Percentiles rank a stretch among this genome's conserved stretches.
These are phyloP conservation scores for Wasmannia auropunctata DNA, from an alignment of 1,140 invertebrate species.

Conservation along the genomic window DNA sequence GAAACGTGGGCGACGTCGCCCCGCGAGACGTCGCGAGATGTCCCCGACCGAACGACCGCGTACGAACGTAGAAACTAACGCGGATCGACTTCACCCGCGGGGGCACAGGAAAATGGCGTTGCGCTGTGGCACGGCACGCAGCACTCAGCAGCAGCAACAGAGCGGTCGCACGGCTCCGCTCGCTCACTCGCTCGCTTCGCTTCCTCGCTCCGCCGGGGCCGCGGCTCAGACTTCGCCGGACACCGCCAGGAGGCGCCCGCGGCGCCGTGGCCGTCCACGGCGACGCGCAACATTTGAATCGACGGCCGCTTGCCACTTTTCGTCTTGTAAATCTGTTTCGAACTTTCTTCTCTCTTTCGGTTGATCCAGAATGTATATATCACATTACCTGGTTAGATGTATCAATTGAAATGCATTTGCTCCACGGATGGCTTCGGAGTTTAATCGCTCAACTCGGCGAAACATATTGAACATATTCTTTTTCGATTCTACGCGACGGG, in stretches of 20 bases:
- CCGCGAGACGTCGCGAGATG: conserved; percentile 39
- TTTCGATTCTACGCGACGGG: not conserved
- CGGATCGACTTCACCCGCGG: conserved; percentile 62
- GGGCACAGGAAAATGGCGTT: conserved; percentile 69
- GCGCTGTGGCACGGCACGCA: conserved; percentile 35
- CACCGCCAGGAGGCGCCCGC: not conserved
- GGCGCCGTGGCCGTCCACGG: not conserved
- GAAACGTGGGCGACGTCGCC: conserved; percentile 35
- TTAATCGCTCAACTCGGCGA: too few relatives aligned
- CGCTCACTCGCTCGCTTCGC: not conserved
- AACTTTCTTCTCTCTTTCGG: not conserved
- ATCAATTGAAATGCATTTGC: too few relatives aligned
- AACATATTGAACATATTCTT: too few relatives aligned
- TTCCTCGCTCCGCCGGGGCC: conserved; percentile 29
- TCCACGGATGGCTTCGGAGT: too few relatives aligned
- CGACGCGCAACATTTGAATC: not conserved
- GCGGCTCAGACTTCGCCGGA: conserved; percentile 15
- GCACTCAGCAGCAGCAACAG: not conserved
- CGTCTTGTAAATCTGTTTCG: too few relatives aligned
- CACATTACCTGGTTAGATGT: too few relatives aligned
- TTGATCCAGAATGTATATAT: too few relatives aligned
- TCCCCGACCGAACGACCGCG: not conserved
- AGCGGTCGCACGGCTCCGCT: not conserved
- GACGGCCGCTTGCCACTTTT: too few relatives aligned
- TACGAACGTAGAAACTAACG: not conserved